Conservation (phyloP, 1,140 invertebrate genomes). For the Scylla paramamosain region DNA sequence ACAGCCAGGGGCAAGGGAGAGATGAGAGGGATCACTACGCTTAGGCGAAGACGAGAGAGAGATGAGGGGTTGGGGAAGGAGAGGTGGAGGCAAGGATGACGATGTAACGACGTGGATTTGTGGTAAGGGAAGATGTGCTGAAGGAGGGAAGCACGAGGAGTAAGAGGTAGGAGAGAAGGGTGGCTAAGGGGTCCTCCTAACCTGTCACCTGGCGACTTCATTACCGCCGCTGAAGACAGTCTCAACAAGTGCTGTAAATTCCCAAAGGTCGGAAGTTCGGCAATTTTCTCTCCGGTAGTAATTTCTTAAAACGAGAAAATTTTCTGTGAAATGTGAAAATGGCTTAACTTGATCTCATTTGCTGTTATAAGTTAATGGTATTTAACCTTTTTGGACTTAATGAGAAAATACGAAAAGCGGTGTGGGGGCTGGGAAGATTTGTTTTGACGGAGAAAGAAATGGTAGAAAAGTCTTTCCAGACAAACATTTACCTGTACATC, state of each 20-base stretch:
- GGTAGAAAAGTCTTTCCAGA: neutral
- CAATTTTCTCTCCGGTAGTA: conserved; percentile 40
- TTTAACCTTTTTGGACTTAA: conserved; percentile 45
- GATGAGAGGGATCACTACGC: neutral
- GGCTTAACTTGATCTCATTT: conserved; percentile 53
- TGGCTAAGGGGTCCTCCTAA: neutral
- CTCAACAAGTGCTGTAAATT: conserved; percentile 49
- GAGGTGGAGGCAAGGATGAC: neutral
- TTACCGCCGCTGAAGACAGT: conserved; percentile 27
- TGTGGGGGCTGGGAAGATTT: neutral
- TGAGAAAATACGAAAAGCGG: neutral
- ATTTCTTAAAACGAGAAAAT: conserved; percentile 46
- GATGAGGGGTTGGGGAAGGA: neutral
- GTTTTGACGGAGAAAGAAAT: neutral
- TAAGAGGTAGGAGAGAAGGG: neutral
- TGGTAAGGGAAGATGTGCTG: neutral
- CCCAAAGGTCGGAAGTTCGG: conserved; percentile 45
- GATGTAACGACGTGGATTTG: neutral
- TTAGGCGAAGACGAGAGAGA: neutral
- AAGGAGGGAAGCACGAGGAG: neutral
- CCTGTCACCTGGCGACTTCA: conserved; percentile 26
- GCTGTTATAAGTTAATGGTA: conserved; percentile 51
- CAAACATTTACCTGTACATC: neutral
- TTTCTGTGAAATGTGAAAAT: conserved; percentile 51
- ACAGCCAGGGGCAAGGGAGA: too few species aligned